Percentiles rank a stretch among this genome's conserved stretches.
Evolutionary conservation across 2,888 invertebrate genomes (phyloP).

Genomic region (Gari tellinella): DNA sequence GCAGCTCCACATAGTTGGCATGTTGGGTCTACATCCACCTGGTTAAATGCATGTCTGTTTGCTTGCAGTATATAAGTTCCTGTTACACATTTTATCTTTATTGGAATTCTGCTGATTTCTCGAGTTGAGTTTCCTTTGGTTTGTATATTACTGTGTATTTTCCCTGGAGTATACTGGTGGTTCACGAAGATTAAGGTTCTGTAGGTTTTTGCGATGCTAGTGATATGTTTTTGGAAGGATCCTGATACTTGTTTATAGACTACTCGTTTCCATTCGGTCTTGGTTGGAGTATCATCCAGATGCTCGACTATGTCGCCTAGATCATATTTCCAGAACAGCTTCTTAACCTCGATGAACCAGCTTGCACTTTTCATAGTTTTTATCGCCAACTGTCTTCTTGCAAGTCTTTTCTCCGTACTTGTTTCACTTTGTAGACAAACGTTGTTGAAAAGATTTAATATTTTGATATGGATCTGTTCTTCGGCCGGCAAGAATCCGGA

Average conservation of each 20-base stretch:
- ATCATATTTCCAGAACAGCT: conserved; percentile 4
- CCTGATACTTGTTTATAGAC: too few relatives aligned
- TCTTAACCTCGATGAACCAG: conserved; percentile 24
- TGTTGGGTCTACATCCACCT: conserved; percentile 4
- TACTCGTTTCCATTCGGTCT: neutral
- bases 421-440: conserved; percentile 9
- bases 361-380: conserved; percentile 9
- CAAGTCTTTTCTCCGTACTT: conserved; percentile 16
- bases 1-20: neutral
- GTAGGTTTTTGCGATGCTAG: too few relatives aligned
- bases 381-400: conserved; percentile 4
- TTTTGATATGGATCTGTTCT: conserved; percentile 28
- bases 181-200: too few relatives aligned
- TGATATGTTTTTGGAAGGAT: too few relatives aligned
- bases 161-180: too few relatives aligned
- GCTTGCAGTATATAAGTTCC: conserved; percentile 4
- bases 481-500: conserved; percentile 28
- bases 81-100: neutral
- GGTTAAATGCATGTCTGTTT: neutral
- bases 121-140: too few relatives aligned
- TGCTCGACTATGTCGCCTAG: neutral
- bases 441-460: conserved; percentile 22
- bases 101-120: too few relatives aligned
- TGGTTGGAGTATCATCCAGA: neutral
- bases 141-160: too few relatives aligned